Conservation (phyloP, 1,140 invertebrate genomes). For the Saxidomus purpurata region DNA sequence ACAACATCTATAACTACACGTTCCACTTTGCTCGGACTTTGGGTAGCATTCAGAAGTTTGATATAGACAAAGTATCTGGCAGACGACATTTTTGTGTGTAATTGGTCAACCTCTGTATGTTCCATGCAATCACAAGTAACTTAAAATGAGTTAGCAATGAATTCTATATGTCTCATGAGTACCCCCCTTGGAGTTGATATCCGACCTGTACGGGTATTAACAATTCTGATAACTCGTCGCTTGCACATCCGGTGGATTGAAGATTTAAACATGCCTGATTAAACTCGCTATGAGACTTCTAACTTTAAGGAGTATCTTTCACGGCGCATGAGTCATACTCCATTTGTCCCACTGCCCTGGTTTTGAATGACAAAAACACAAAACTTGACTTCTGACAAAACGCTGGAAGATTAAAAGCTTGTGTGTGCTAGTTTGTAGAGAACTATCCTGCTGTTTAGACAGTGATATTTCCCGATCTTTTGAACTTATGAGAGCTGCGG, state of each 20-base stretch:
- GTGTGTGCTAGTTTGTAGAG: neutral
- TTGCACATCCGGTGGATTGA: slow-evolving; percentile 1
- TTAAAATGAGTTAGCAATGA: too few relatives aligned
- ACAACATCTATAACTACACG: too few relatives aligned
- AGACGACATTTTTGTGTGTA: too few relatives aligned
- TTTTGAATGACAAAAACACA: slow-evolving; percentile 17
- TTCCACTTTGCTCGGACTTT: too few relatives aligned
- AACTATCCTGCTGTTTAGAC: neutral
- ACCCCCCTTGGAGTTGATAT: too few relatives aligned
- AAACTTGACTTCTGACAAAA: slow-evolving; percentile 18
- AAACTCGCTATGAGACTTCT: neutral
- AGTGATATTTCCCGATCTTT: neutral
- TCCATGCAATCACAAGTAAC: too few relatives aligned
- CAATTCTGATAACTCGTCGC: too few relatives aligned
- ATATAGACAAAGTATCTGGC: too few relatives aligned
- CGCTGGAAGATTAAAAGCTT: neutral
- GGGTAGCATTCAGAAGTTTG: too few relatives aligned
- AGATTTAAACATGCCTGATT: neutral
- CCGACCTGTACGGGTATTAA: too few relatives aligned
- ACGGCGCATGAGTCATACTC: neutral
- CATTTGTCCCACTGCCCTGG: slow-evolving; percentile 13
- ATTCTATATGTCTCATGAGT: too few relatives aligned
- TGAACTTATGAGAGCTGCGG: slow-evolving; percentile 3
- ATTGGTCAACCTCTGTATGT: too few relatives aligned
- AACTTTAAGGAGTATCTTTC: neutral